Percentiles rank a stretch among this genome's conserved stretches.
Evolutionary conservation across 1,140 invertebrate species (phyloP).

Genomic region (Lysiphlebus fabarum): DNA sequence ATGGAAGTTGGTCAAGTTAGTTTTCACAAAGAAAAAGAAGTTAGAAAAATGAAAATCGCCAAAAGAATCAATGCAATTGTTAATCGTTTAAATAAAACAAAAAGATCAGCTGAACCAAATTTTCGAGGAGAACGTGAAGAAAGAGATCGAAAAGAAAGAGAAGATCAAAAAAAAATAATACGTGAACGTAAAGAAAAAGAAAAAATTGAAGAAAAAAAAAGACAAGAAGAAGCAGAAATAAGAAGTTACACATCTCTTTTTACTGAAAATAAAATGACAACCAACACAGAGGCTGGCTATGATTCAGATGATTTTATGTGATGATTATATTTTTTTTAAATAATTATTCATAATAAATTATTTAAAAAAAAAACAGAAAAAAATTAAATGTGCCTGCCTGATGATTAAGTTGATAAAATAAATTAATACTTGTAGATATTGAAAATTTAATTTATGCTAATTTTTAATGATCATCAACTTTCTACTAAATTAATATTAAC

Average conservation of each 20-base stretch:
- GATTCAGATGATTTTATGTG: constrained; percentile 97
- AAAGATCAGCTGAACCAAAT: constrained; percentile 72
- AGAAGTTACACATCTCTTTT: constrained; percentile 84
- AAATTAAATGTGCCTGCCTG: no score
- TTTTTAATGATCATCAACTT: constrained; percentile 15
- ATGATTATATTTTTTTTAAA: constrained; percentile 39
- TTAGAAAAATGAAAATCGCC: constrained; percentile 83
- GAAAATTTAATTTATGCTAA: no score
- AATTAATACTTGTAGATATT: no score
- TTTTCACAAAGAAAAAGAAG: constrained; percentile 91
- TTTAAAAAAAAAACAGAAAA: no score
- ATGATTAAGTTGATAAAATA: no score
- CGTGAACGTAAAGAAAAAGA: constrained; percentile 76
- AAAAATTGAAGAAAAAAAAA: constrained; percentile 75
- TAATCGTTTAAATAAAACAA: constrained; percentile 95
- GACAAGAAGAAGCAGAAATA: constrained; percentile 79
- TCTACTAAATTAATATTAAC: constrained; percentile 62
- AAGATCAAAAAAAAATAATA: constrained; percentile 76
- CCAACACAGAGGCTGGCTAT: constrained; percentile 79
- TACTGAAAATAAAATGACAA: constrained; percentile 79
- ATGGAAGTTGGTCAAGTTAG: constrained; percentile 98
- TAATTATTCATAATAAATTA: constrained; percentile 5
- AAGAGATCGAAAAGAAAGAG: constrained; percentile 80
- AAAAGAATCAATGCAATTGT: constrained; percentile 89
- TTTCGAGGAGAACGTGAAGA: constrained; percentile 82